Evolutionary conservation across 2,797 vertebrate species (phyloP).

Genomic region (Ceyx erithaca): DNA sequence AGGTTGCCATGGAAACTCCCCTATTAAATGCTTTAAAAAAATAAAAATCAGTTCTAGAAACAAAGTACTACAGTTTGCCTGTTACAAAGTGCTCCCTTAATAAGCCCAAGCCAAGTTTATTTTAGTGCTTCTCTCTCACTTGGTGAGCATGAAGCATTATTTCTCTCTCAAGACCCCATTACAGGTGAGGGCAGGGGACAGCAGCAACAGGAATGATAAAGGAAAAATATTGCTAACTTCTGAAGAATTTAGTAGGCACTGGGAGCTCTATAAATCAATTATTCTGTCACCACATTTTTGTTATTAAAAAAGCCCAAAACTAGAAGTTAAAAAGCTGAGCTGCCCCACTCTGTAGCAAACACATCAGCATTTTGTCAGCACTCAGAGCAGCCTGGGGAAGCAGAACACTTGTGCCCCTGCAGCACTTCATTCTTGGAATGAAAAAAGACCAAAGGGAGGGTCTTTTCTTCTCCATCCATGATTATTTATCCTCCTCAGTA

Average conservation of each 20-base stretch:
- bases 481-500: background rate
- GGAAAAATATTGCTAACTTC: background rate
- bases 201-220: background rate
- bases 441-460: too few relatives aligned
- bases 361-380: background rate
- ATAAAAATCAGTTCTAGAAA: conserved; percentile 43
- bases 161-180: background rate
- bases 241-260: background rate
- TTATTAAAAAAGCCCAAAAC: background rate
- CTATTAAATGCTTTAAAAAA: conserved; percentile 60
- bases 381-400: background rate
- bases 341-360: background rate
- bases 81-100: conserved; percentile 42
- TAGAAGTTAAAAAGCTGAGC: background rate
- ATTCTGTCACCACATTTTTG: background rate
- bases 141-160: background rate
- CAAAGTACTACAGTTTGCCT: conserved; percentile 62
- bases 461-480: background rate
- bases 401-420: too few relatives aligned
- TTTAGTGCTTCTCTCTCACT: background rate
- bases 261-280: background rate
- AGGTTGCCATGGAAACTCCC: conserved; percentile 75
- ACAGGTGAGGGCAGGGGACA: background rate
- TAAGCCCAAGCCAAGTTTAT: conserved; percentile 15
- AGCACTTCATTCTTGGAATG: too few relatives aligned